Conservation (phyloP, 2,888 invertebrate genomes). For the Oegoconia quadripuncta region DNA sequence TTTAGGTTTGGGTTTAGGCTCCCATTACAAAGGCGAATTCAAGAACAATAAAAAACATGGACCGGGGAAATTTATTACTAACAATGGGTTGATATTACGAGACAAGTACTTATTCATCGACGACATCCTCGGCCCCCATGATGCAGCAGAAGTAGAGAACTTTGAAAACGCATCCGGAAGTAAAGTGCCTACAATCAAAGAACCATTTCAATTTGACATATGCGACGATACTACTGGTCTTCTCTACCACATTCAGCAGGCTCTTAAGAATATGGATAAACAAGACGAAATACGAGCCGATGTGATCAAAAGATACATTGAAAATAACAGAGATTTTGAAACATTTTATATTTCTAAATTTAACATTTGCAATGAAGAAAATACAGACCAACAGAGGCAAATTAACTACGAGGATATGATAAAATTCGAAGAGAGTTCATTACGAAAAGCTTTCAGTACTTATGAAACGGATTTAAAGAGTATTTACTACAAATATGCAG, state of each 20-base stretch:
- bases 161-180: slow-evolving; percentile 5
- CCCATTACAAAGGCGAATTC: slow-evolving; percentile 77
- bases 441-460: slow-evolving; percentile 62
- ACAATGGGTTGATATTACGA: slow-evolving; percentile 62
- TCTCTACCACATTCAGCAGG: slow-evolving; percentile 60
- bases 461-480: slow-evolving; percentile 67
- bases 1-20: slow-evolving; percentile 75
- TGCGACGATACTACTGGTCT: slow-evolving; percentile 63
- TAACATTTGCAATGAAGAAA: background rate
- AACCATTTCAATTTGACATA: slow-evolving; percentile 46
- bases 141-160: background rate
- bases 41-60: slow-evolving; percentile 79
- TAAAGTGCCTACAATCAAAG: slow-evolving; percentile 13
- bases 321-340: slow-evolving; percentile 37
- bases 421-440: slow-evolving; percentile 61
- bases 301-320: slow-evolving; percentile 50
- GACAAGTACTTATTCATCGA: background rate
- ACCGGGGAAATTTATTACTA: slow-evolving; percentile 72
- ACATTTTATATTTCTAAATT: background rate
- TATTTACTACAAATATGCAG: slow-evolving; percentile 76
- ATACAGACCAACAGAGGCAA: background rate
- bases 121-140: slow-evolving; percentile 30
- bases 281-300: slow-evolving; percentile 39
- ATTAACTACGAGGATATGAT: slow-evolving; percentile 30
- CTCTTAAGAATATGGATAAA: slow-evolving; percentile 54